Conservation (phyloP, 2,113 vertebrate genomes). For the Piaya cayana region DNA sequence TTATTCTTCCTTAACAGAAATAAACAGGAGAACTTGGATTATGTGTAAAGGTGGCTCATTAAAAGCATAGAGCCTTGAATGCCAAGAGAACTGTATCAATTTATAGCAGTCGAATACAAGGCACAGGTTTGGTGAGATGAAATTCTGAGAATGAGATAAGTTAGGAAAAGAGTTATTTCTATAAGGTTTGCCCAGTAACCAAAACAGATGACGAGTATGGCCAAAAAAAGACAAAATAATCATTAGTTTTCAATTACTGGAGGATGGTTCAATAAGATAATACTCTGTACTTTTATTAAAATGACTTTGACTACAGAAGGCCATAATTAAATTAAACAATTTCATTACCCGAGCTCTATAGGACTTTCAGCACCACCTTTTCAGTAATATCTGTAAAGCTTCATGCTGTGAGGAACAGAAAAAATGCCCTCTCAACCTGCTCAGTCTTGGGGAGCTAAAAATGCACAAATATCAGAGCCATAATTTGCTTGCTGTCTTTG, state of each 20-base stretch:
- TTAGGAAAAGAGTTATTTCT: background rate
- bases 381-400: background rate
- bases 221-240: background rate
- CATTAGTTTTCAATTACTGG: background rate
- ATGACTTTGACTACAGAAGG: background rate
- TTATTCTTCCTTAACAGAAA: background rate
- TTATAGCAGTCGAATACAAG: background rate
- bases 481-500: background rate
- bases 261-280: background rate
- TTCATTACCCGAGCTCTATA: background rate
- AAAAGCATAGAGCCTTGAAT: background rate
- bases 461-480: background rate
- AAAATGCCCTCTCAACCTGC: fast-evolving
- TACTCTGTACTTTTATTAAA: background rate
- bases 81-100: background rate
- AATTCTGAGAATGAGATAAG: background rate
- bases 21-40: background rate
- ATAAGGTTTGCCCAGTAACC: background rate
- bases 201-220: background rate
- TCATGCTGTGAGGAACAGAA: background rate
- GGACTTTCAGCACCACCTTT: background rate
- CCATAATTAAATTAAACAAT: background rate
- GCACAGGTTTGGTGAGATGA: background rate
- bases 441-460: background rate
- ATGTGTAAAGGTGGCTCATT: background rate